These are phyloP conservation scores for Siphlonurus alternatus DNA, from an alignment of 2,888 invertebrate genomes.

Conservation along the genomic window DNA sequence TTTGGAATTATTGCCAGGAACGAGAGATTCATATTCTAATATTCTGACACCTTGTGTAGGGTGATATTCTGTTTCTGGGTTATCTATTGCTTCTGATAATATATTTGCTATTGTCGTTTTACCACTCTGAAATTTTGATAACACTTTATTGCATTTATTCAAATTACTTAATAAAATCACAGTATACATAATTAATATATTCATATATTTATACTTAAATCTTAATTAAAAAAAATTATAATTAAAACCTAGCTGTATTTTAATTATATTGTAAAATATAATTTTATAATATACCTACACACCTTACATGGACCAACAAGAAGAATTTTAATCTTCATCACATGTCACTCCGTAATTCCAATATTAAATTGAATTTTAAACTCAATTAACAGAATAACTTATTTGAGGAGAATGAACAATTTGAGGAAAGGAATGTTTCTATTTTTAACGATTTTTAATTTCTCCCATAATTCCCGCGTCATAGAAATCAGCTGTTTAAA, in stretches of 20 bases:
- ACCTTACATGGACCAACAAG: slow-evolving; percentile 1
- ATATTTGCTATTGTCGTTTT: slow-evolving; percentile 7
- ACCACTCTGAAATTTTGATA: slow-evolving; percentile 8
- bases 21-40: slow-evolving; percentile 8
- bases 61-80: slow-evolving; percentile 2
- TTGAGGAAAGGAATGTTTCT: too few relatives aligned
- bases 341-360: too few relatives aligned
- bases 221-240: neutral
- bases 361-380: too few relatives aligned
- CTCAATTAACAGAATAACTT: too few relatives aligned
- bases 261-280: neutral
- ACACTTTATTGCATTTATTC: too few relatives aligned
- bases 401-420: too few relatives aligned
- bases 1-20: neutral
- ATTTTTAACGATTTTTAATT: too few relatives aligned
- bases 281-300: neutral
- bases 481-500: too few relatives aligned
- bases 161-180: too few relatives aligned
- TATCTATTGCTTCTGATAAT: slow-evolving; percentile 5
- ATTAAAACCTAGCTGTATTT: neutral
- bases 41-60: slow-evolving; percentile 8
- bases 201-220: too few relatives aligned
- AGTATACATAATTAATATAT: too few relatives aligned
- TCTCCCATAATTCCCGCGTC: too few relatives aligned
- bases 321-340: neutral